A percentile compares a stretch with the other conserved stretches of the same genome.
These are phyloP conservation scores for Strigops habroptila DNA, from an alignment of 2,113 vertebrate genomes.

Conservation along the genomic window DNA sequence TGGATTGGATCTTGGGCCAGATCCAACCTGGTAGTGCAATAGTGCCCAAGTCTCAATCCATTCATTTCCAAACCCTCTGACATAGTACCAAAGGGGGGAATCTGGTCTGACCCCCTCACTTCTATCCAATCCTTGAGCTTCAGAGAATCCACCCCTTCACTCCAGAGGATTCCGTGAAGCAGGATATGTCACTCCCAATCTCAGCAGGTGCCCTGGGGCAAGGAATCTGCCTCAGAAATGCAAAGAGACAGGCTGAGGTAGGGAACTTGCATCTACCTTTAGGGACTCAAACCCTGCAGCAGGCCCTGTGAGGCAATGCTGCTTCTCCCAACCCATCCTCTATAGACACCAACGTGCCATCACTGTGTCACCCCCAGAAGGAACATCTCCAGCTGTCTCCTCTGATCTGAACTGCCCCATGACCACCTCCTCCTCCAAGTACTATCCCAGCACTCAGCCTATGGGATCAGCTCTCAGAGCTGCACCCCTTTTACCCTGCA, in stretches of 20 bases:
- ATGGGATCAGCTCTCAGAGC: constrained; percentile 19
- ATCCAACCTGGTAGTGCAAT: constrained; percentile 55
- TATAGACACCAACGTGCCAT: not conserved
- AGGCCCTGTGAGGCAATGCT: not conserved
- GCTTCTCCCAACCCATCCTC: constrained; percentile 46
- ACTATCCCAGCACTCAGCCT: constrained; percentile 27
- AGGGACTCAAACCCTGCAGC: not conserved
- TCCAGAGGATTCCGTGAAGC: not conserved
- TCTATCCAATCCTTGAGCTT: not conserved
- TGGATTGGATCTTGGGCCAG: constrained; percentile 33
- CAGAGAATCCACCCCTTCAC: not conserved
- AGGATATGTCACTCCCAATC: not conserved
- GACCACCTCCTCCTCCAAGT: not conserved
- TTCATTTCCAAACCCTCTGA: not conserved
- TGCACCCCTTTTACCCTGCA: not conserved
- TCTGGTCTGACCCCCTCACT: not conserved
- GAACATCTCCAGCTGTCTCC: not conserved
- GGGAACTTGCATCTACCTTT: constrained; percentile 51
- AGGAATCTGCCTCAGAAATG: constrained; percentile 30
- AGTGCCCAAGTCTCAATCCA: constrained; percentile 46
- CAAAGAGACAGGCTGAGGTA: constrained; percentile 71
- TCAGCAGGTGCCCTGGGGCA: constrained; percentile 44
- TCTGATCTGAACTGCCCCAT: not conserved
- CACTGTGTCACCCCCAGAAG: constrained; percentile 31
- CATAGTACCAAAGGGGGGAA: not conserved